These are phyloP conservation scores for Diarsia brunnea DNA, from an alignment of 2,888 invertebrate genomes.

Conservation along the genomic window DNA sequence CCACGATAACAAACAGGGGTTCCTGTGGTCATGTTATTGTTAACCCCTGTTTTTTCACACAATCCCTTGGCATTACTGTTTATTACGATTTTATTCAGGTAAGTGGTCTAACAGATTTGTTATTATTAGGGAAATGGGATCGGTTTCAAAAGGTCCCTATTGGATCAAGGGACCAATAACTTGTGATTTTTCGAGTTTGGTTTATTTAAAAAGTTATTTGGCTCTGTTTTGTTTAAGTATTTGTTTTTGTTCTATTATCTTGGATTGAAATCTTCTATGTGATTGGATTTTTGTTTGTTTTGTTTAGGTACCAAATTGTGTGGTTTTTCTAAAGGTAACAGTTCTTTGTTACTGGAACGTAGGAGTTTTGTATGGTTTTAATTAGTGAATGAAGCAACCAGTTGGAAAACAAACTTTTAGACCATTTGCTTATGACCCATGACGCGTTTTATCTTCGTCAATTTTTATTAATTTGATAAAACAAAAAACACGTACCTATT, in stretches of 20 bases:
- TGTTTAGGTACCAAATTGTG: neutral
- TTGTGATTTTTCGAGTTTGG: slow-evolving; percentile 20
- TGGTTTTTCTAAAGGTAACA: neutral
- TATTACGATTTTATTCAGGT: slow-evolving; percentile 60
- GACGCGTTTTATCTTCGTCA: too few species aligned
- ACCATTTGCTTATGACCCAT: neutral
- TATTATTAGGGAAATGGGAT: slow-evolving; percentile 39
- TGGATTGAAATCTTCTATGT: slow-evolving; percentile 8
- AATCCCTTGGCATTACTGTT: slow-evolving; percentile 39
- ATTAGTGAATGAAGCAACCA: neutral
- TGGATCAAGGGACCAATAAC: slow-evolving; percentile 12
- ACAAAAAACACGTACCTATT: too few species aligned
- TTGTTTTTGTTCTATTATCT: slow-evolving; percentile 23
- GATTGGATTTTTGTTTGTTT: slow-evolving; percentile 7
- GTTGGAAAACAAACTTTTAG: neutral
- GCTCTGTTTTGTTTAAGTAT: slow-evolving; percentile 4
- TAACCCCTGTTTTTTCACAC: slow-evolving; percentile 28
- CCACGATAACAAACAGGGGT: slow-evolving; percentile 11
- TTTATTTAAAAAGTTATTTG: slow-evolving; percentile 26
- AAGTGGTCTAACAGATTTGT: slow-evolving; percentile 50
- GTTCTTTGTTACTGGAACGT: neutral
- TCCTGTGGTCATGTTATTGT: slow-evolving; percentile 21
- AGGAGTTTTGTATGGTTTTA: neutral
- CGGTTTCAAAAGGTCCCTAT: slow-evolving; percentile 24
- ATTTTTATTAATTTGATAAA: too few species aligned